Conservation (phyloP, 1,140 invertebrate genomes). For the Galendromus occidentalis region DNA sequence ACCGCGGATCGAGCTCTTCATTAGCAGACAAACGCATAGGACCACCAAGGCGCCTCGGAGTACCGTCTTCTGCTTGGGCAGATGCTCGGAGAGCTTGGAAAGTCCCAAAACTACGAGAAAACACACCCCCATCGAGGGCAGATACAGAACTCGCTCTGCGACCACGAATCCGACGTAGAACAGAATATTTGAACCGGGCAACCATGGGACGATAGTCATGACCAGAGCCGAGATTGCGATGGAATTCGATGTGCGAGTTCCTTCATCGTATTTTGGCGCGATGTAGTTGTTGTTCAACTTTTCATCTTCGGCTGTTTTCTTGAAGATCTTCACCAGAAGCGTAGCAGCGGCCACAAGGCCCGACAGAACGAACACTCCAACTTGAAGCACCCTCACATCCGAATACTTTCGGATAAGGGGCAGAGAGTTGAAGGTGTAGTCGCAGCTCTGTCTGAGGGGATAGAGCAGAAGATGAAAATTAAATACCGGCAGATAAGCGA, state of each 20-base stretch:
- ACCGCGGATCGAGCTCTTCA: not conserved
- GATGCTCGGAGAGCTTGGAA: not conserved
- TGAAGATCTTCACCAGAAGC: not conserved
- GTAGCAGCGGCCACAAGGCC: not conserved
- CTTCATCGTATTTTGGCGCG: not conserved
- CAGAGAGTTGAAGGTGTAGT: not conserved
- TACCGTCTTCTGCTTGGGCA: not conserved
- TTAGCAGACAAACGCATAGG: not conserved
- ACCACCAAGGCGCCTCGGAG: not conserved
- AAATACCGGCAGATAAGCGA: not conserved
- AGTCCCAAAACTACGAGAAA: slow-evolving; percentile 36
- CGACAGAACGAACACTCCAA: not conserved
- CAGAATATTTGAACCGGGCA: slow-evolving; percentile 66
- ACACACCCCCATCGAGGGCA: slow-evolving; percentile 62
- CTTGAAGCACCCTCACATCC: not conserved
- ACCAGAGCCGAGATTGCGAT: slow-evolving; percentile 22
- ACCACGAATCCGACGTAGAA: slow-evolving; percentile 77
- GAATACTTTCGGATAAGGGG: not conserved
- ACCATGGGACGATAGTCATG: slow-evolving; percentile 56
- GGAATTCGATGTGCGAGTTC: not conserved
- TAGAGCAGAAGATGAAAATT: not conserved
- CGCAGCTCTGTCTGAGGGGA: not conserved
- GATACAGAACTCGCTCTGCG: slow-evolving; percentile 61
- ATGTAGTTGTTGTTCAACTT: slow-evolving; percentile 7
- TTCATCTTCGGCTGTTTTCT: not conserved